Evolutionary conservation across 2,113 vertebrate species (phyloP), one percentile per base, ranked within the genome.

Genomic region (Grammomys dolichurus): DNA sequence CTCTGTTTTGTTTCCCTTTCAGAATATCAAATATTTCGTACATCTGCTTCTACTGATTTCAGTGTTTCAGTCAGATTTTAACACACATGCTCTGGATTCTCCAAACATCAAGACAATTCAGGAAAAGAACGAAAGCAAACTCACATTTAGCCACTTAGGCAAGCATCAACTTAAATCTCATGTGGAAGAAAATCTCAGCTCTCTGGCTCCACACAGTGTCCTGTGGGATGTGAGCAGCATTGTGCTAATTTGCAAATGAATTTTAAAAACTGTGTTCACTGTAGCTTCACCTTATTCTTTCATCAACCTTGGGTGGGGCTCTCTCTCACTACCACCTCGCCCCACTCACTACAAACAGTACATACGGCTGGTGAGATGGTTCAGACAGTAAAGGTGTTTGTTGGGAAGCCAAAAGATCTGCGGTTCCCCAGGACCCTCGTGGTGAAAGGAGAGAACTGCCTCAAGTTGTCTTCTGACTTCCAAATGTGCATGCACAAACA

Each of bases 171-270:
- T 28, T 94, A 11, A 19, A 46, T 48, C 77, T 36, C 84, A 93
- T 22, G 28, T 36, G 22, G 58, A 58, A 60, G 70, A 48, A 65
- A 97, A 94, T 40, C 28, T 36, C 92, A 92, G 95, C 95, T 96
- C 95, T 96, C 93, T 92, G 69, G 92, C 90, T 94, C 97, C 96
- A 81, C 95, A 67, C 67, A 86, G 80, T 78, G 95, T 93, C 92
- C 54, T 69, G 0, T 46, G 54, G 26, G n/a, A n/a, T 3, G 5
- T 36, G 16, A 0, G 36, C 20, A 60, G 73, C 24, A 73, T 33
- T 26, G 84, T 33, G 58, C 33, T 56, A 2, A 7, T 56, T 76
- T 73, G 56, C n/a, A 87, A 84, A n/a, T 75, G n/a, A 78, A 75
- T 28, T 26, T 65, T 22, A 87, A 85, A 85, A 17, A 33, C 20